phyloP scores from a whole-genome alignment of 1,140 invertebrate species.

The Musca vetustissima region DNA sequence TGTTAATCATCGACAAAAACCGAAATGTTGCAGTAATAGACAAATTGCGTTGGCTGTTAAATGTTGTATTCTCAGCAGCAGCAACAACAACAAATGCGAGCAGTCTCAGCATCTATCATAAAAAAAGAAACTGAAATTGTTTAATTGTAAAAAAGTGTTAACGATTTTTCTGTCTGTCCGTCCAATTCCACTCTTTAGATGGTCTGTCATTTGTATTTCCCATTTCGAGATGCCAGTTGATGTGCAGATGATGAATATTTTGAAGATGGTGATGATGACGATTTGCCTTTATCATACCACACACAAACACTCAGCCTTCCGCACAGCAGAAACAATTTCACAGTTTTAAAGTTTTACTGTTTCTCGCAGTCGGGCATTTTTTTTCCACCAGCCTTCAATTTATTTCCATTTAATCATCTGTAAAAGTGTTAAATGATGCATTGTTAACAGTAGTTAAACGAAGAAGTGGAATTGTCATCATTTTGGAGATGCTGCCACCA shows the following conservation, averaged over 20 bases:
- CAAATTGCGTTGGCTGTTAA: slow-evolving; percentile 16
- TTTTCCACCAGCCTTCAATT: neutral
- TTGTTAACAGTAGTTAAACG: neutral
- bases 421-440: slow-evolving; percentile 16
- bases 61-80: neutral
- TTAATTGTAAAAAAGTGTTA: slow-evolving; percentile 23
- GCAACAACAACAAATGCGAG: no score
- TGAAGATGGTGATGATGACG: no score
- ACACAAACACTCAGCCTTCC: neutral
- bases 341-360: no score
- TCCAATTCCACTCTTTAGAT: neutral
- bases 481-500: neutral
- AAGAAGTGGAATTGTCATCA: neutral
- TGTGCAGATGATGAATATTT: no score
- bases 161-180: neutral
- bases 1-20: slow-evolving; percentile 19
- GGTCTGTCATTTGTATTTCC: neutral
- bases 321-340: no score
- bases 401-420: slow-evolving; percentile 13
- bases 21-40: slow-evolving; percentile 6
- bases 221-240: no score
- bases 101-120: no score
- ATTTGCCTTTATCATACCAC: neutral
- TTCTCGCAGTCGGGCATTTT: no score
- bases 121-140: neutral